These are phyloP conservation scores for Heteropelma amictum DNA, from an alignment of 2,888 invertebrate species.

Conservation along the genomic window DNA sequence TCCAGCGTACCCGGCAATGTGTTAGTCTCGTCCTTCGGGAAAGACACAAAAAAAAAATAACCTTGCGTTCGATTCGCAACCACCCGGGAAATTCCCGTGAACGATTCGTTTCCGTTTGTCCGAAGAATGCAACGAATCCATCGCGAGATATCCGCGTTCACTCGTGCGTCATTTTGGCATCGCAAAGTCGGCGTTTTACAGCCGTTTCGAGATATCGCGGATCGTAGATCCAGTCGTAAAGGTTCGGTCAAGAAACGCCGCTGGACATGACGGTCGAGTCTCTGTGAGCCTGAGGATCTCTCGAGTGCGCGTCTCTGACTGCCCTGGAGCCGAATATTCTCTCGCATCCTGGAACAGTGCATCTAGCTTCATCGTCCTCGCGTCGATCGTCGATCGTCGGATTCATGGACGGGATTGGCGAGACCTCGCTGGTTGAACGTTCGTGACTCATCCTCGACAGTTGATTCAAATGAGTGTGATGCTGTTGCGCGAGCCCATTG, in stretches of 20 bases:
- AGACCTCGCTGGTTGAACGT: constrained; percentile 48
- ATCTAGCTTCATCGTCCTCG: constrained; percentile 83
- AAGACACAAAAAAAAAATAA: neutral
- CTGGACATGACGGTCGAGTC: constrained; percentile 70
- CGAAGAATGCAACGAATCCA: constrained; percentile 23
- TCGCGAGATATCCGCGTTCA: constrained; percentile 4
- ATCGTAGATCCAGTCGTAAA: constrained; percentile 61
- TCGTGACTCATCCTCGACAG: constrained; percentile 69
- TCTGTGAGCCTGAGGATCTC: constrained; percentile 75
- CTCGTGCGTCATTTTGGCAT: constrained; percentile 51
- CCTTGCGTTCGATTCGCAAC: neutral
- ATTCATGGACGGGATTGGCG: constrained; percentile 63
- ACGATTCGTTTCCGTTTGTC: neutral
- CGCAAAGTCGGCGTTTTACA: constrained; percentile 61
- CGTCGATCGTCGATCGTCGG: constrained; percentile 56
- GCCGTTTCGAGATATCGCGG: constrained; percentile 64
- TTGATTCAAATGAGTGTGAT: constrained; percentile 68
- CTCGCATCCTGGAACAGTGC: constrained; percentile 87
- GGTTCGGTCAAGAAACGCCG: constrained; percentile 74
- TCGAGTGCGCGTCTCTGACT: constrained; percentile 86
- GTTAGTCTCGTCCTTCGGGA: neutral
- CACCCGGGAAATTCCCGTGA: too few relatives aligned
- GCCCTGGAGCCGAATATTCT: constrained; percentile 89
- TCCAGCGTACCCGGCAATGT: neutral
- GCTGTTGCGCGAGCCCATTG: constrained; percentile 78